A percentile compares a stretch with the other conserved stretches of the same genome.
These are phyloP conservation scores for Parnassius glacialis DNA, from an alignment of 2,888 invertebrate genomes.

Conservation along the genomic window DNA sequence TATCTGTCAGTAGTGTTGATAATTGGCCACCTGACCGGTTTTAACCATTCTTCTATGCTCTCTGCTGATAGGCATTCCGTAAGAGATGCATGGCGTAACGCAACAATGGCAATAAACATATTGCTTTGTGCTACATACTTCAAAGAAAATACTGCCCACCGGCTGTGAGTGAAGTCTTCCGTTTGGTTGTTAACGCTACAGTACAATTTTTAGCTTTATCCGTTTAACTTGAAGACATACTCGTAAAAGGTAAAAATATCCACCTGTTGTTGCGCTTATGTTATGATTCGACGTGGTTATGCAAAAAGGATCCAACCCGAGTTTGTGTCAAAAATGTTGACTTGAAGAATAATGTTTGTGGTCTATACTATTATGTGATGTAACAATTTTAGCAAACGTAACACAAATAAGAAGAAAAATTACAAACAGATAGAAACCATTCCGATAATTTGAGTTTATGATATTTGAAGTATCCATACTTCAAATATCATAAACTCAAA, in stretches of 20 bases:
- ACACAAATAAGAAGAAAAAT: too few relatives aligned
- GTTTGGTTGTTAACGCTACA: slow-evolving; percentile 48
- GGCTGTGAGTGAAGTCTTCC: slow-evolving; percentile 61
- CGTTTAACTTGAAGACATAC: slow-evolving; percentile 26
- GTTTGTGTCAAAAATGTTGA: too few relatives aligned
- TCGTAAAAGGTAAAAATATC: slow-evolving; percentile 26
- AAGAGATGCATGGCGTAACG: slow-evolving; percentile 49
- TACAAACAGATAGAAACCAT: too few relatives aligned
- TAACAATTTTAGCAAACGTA: too few relatives aligned
- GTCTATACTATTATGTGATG: too few relatives aligned
- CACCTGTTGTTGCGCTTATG: slow-evolving; percentile 6
- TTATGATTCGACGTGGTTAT: too few relatives aligned
- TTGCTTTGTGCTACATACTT: slow-evolving; percentile 52
- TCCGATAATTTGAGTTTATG: too few relatives aligned
- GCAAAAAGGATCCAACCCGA: too few relatives aligned
- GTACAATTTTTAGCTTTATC: slow-evolving; percentile 42
- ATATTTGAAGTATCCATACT: too few relatives aligned
- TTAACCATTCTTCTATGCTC: slow-evolving; percentile 47
- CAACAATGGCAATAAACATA: slow-evolving; percentile 63
- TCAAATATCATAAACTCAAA: too few relatives aligned
- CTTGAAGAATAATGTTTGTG: too few relatives aligned
- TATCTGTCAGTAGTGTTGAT: slow-evolving; percentile 9
- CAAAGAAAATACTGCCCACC: slow-evolving; percentile 54
- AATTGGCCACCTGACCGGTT: slow-evolving; percentile 41
- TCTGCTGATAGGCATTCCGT: slow-evolving; percentile 43